A percentile compares a stretch with the other conserved stretches of the same genome.
Conservation (phyloP, 2,797 vertebrate genomes). For the Myotis planiceps region DNA sequence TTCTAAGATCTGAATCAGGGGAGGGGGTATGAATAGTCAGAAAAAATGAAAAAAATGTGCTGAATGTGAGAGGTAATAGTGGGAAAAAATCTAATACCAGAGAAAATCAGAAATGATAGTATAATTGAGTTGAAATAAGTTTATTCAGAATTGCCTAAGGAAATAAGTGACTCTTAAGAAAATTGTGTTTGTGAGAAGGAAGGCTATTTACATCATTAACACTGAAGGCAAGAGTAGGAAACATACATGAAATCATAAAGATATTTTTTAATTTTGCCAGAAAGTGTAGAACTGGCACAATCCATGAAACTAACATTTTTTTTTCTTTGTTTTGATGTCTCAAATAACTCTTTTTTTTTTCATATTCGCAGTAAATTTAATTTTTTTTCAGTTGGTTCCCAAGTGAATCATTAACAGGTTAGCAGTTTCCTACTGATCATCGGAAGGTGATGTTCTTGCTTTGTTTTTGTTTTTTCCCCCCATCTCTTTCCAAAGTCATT, state of each 20-base stretch:
- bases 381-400: too few relatives aligned
- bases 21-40: not conserved
- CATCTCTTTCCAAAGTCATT: too few relatives aligned
- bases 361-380: too few relatives aligned
- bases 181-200: not conserved
- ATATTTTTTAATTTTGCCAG: not conserved
- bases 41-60: not conserved
- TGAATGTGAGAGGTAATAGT: not conserved
- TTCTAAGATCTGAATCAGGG: not conserved
- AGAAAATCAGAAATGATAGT: not conserved
- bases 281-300: not conserved
- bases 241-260: not conserved
- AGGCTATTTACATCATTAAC: not conserved
- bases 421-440: too few relatives aligned
- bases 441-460: too few relatives aligned
- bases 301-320: not conserved
- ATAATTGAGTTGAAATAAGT: not conserved
- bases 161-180: not conserved
- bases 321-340: too few relatives aligned
- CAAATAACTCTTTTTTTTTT: too few relatives aligned
- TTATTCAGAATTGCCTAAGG: not conserved
- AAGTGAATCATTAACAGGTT: too few relatives aligned
- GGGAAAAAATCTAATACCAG: not conserved
- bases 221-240: not conserved
- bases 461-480: too few relatives aligned